phyloP scores from a whole-genome alignment of 2,113 vertebrate genomes.

The Rhombomys opimus region DNA sequence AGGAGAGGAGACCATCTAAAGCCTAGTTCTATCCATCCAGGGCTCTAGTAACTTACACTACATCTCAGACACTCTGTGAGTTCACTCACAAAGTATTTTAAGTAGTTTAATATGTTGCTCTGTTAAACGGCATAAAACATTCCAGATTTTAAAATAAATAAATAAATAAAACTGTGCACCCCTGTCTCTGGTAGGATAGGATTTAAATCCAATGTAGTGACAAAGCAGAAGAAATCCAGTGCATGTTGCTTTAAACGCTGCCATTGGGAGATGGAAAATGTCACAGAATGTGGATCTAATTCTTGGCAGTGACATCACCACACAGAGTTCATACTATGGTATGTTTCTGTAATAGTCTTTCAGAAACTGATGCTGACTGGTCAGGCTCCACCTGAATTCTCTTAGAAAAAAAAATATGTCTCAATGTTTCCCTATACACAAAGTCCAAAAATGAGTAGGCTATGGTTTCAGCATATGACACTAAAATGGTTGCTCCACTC shows the following conservation, averaged over 20 bases:
- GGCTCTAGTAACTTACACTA: slow-evolving; percentile 42
- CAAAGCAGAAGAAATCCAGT: neutral
- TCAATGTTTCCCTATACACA: neutral
- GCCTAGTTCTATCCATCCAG: neutral
- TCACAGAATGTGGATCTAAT: neutral
- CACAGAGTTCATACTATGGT: neutral
- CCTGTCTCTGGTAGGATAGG: neutral
- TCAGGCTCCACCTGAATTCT: neutral
- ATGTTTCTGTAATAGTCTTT: neutral
- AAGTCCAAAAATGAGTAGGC: slow-evolving; percentile 8
- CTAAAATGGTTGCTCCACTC: neutral
- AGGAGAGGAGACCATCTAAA: slow-evolving; percentile 13
- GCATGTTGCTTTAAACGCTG: neutral
- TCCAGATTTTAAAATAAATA: slow-evolving; percentile 55
- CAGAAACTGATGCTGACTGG: neutral
- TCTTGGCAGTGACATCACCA: neutral
- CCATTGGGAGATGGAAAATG: neutral
- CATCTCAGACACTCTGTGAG: slow-evolving; percentile 57
- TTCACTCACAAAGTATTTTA: slow-evolving; percentile 74
- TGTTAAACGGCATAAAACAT: slow-evolving; percentile 58
- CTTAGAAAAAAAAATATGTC: neutral
- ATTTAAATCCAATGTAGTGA: neutral
- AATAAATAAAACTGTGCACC: slow-evolving; percentile 68
- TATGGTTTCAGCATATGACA: neutral
- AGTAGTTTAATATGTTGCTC: slow-evolving; percentile 76